These are phyloP conservation scores for Phymastichus coffea DNA, from an alignment of 1,140 invertebrate genomes.

Conservation along the genomic window DNA sequence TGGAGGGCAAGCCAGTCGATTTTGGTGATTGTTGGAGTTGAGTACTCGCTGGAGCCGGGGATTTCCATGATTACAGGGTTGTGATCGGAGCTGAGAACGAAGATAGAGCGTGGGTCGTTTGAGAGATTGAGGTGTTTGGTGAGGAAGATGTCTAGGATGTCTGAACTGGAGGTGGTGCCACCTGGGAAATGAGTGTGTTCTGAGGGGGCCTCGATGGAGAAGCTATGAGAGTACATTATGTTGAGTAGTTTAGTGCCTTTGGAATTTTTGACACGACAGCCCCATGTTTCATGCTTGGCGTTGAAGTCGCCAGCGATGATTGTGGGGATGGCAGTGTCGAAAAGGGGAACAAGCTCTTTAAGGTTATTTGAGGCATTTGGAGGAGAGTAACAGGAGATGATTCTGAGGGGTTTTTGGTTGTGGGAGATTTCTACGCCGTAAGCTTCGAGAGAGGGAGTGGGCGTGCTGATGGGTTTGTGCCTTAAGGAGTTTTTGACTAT, in stretches of 20 bases:
- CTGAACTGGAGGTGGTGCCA: neutral
- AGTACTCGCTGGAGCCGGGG: neutral
- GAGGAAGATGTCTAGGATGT: constrained; percentile 19
- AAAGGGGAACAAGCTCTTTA: too few relatives aligned
- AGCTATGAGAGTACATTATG: neutral
- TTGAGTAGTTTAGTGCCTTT: neutral
- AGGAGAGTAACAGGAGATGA: too few relatives aligned
- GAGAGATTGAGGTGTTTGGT: constrained; percentile 4
- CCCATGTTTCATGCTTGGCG: neutral
- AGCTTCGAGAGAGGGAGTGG: neutral
- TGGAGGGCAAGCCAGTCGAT: constrained; percentile 6
- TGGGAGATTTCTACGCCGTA: neutral
- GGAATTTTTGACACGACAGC: neutral
- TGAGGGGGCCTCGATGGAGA: neutral
- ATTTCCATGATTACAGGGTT: constrained; percentile 10
- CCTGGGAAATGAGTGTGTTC: neutral
- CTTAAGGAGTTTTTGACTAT: neutral
- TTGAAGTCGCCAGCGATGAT: neutral
- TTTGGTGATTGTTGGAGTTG: neutral
- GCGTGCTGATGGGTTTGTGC: constrained; percentile 12
- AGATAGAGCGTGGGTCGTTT: neutral
- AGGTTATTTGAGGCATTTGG: too few relatives aligned
- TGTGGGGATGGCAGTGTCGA: too few relatives aligned
- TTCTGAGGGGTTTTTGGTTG: neutral
- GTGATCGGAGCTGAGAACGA: constrained; percentile 8